Conservation (phyloP, 1,140 invertebrate species). For the Micrasema longulum region DNA sequence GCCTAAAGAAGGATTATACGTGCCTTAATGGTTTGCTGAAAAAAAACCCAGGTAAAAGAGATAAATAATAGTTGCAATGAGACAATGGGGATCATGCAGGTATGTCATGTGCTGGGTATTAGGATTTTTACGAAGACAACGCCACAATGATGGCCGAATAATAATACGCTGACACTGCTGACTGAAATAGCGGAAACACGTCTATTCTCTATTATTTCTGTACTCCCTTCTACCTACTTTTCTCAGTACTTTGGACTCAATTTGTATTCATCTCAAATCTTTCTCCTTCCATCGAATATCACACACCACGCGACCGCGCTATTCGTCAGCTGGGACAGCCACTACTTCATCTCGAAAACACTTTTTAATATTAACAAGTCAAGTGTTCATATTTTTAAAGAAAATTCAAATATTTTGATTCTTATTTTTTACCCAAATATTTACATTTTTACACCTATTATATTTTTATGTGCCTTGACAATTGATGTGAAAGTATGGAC, state of each 20-base stretch:
- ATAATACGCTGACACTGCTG: background rate
- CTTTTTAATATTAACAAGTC: background rate
- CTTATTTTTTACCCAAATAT: too few species aligned
- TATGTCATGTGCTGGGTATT: background rate
- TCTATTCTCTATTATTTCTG: conserved; percentile 41
- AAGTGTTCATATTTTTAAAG: background rate
- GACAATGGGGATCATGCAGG: conserved; percentile 7
- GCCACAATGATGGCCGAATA: background rate
- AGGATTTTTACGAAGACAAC: conserved; percentile 12
- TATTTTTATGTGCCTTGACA: too few species aligned
- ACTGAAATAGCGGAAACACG: conserved; percentile 43
- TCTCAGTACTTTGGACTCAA: conserved; percentile 11
- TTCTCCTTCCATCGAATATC: background rate
- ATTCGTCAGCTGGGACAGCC: conserved; percentile 7
- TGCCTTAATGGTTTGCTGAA: background rate
- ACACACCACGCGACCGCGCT: background rate
- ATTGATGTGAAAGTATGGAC: too few species aligned
- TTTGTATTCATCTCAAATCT: conserved; percentile 1
- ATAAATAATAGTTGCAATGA: background rate
- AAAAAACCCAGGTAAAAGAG: background rate
- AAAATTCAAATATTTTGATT: background rate
- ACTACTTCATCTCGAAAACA: background rate
- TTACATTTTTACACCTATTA: too few species aligned
- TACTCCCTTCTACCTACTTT: background rate
- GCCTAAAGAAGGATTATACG: conserved; percentile 1